Conservation (phyloP, 1,140 invertebrate species). For the Caenorhabditis briggsae region DNA sequence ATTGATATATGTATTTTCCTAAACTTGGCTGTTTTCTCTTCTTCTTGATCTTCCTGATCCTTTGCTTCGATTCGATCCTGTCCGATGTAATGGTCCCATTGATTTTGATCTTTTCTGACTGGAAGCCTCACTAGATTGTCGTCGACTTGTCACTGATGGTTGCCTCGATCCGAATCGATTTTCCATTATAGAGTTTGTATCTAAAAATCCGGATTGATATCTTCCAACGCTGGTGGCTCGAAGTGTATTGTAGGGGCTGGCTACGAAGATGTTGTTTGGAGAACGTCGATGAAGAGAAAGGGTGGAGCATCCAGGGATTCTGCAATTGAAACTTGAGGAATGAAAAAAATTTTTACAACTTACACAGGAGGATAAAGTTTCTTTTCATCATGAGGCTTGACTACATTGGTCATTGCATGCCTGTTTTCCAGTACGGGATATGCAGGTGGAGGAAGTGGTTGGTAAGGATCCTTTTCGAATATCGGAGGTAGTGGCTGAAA, state of each 20-base stretch:
- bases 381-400: constrained; percentile 75
- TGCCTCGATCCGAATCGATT: constrained; percentile 24
- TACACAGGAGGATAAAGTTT: constrained; percentile 78
- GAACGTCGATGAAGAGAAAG: constrained; percentile 73
- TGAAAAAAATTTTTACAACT: constrained; percentile 22
- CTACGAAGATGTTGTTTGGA: constrained; percentile 71
- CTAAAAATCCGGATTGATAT: constrained; percentile 63
- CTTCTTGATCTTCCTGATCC: constrained; percentile 57
- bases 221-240: constrained; percentile 73
- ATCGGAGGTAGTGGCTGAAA: constrained; percentile 74
- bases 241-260: constrained; percentile 77
- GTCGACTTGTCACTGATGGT: constrained; percentile 56
- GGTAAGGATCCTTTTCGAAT: constrained; percentile 76
- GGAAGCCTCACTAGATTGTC: constrained; percentile 66
- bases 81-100: constrained; percentile 67
- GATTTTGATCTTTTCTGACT: constrained; percentile 70
- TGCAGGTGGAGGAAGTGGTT: constrained; percentile 76
- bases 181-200: constrained; percentile 33
- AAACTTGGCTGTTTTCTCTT: constrained; percentile 63
- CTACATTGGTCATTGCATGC: constrained; percentile 71
- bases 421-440: constrained; percentile 75
- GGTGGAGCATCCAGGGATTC: constrained; percentile 77
- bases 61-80: constrained; percentile 62
- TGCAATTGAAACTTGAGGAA: constrained; percentile 38
- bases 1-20: not conserved